Percentiles rank a stretch among this genome's conserved stretches.
Conservation (phyloP, 2,113 vertebrate genomes). For the Pomatostomus ruficeps region DNA sequence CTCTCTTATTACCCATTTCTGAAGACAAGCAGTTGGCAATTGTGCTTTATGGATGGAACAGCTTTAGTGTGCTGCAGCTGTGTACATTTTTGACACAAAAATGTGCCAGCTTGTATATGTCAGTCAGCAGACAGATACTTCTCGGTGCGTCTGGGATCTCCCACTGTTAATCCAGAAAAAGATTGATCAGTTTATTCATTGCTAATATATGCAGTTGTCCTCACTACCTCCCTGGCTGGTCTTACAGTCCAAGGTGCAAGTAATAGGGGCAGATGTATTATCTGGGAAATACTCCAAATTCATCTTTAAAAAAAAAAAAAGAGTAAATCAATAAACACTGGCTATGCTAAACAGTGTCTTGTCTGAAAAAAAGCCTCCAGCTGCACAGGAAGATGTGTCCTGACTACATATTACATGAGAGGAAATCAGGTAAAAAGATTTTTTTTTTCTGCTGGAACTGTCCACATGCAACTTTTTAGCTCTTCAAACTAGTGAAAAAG, state of each 20-base stretch:
- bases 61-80: background rate
- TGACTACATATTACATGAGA: background rate
- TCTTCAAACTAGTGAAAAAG: background rate
- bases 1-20: background rate
- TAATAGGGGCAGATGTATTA: constrained; percentile 57
- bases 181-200: constrained; percentile 51
- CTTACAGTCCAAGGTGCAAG: constrained; percentile 2
- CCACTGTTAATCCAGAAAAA: constrained; percentile 42
- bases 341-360: constrained; percentile 11
- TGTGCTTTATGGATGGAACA: background rate
- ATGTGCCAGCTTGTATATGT: constrained; percentile 12
- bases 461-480: background rate
- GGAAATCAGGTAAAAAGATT: background rate
- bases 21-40: background rate
- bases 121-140: constrained; percentile 37
- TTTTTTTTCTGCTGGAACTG: background rate
- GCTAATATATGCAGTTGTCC: constrained; percentile 61
- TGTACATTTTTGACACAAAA: background rate
- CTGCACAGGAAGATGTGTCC: constrained; percentile 32
- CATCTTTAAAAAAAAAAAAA: constrained; percentile 32
- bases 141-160: background rate
- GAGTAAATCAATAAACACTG: constrained; percentile 8
- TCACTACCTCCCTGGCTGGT: background rate
- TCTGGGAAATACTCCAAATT: constrained; percentile 71
- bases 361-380: constrained; percentile 44